phyloP scores from a whole-genome alignment of 2,888 invertebrate species.

The Troglohyphantes excavatus region DNA sequence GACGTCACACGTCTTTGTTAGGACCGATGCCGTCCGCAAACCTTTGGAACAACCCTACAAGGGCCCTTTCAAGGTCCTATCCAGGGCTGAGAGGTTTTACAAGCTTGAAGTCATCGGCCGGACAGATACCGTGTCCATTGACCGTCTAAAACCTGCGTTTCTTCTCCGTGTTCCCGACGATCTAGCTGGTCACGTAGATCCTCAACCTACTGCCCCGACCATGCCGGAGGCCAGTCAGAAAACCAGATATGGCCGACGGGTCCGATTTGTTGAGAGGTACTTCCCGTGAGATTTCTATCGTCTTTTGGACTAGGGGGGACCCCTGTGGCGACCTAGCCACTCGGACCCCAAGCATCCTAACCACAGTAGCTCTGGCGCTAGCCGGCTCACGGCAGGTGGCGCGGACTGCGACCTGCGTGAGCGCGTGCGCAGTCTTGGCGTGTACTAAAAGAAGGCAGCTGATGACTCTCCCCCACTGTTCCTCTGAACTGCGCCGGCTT shows the following conservation, averaged over 20 bases:
- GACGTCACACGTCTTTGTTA: background rate
- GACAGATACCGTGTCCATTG: background rate
- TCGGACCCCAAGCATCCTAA: too few species aligned
- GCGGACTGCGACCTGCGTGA: too few species aligned
- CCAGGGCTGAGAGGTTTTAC: background rate
- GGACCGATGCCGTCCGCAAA: background rate
- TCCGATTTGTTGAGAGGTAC: background rate
- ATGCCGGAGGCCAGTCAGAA: background rate
- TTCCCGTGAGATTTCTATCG: background rate
- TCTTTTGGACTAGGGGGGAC: background rate
- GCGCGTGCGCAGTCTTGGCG: too few species aligned
- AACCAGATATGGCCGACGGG: background rate
- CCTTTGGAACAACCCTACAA: background rate
- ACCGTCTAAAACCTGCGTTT: background rate
- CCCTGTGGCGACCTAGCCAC: conserved; percentile 4
- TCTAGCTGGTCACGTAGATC: too few species aligned
- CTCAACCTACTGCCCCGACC: too few species aligned
- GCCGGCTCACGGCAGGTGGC: too few species aligned
- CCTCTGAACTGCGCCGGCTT: too few species aligned
- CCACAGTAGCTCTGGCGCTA: too few species aligned
- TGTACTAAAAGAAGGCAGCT: too few species aligned
- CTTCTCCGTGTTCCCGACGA: background rate
- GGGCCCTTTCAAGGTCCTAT: background rate
- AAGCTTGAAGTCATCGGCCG: background rate
- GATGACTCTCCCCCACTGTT: too few species aligned